A percentile compares a stretch with the other conserved stretches of the same genome.
Evolutionary conservation across 2,888 invertebrate genomes (phyloP).

Genomic region (Papilio elwesi): DNA sequence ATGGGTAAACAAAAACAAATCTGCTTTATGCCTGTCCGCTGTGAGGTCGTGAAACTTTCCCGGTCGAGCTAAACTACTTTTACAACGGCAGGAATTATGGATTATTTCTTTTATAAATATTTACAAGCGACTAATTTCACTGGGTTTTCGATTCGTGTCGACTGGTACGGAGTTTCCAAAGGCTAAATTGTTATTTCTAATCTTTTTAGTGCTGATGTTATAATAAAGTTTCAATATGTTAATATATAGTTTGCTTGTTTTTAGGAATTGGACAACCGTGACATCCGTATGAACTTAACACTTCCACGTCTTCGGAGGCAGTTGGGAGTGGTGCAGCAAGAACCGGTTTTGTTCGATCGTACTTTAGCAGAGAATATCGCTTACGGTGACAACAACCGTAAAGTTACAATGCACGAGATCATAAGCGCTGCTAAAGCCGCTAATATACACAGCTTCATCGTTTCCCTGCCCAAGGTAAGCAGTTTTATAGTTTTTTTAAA

Average conservation of each 20-base stretch:
- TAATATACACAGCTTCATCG: slow-evolving; percentile 92
- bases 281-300: slow-evolving; percentile 84
- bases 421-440: slow-evolving; percentile 90
- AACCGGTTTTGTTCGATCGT: slow-evolving; percentile 92
- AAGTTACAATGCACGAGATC: slow-evolving; percentile 88
- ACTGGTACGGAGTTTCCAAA: too few species aligned
- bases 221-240: background rate
- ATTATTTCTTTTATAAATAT: too few species aligned
- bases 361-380: slow-evolving; percentile 94
- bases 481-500: background rate
- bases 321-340: slow-evolving; percentile 93
- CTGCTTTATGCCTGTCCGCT: too few species aligned
- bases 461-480: slow-evolving; percentile 86
- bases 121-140: too few species aligned
- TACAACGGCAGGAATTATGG: too few species aligned
- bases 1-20: too few species aligned
- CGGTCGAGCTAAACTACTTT: too few species aligned
- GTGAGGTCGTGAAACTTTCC: too few species aligned
- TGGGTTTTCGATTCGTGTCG: too few species aligned
- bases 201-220: background rate
- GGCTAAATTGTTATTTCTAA: background rate
- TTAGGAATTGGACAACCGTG: slow-evolving; percentile 82
- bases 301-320: slow-evolving; percentile 88
- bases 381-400: slow-evolving; percentile 90
- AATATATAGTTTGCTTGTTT: background rate